A percentile compares a stretch with the other conserved stretches of the same genome.
Evolutionary conservation across 2,888 invertebrate genomes (phyloP).

Genomic region (Polydrusus pterygomalis): DNA sequence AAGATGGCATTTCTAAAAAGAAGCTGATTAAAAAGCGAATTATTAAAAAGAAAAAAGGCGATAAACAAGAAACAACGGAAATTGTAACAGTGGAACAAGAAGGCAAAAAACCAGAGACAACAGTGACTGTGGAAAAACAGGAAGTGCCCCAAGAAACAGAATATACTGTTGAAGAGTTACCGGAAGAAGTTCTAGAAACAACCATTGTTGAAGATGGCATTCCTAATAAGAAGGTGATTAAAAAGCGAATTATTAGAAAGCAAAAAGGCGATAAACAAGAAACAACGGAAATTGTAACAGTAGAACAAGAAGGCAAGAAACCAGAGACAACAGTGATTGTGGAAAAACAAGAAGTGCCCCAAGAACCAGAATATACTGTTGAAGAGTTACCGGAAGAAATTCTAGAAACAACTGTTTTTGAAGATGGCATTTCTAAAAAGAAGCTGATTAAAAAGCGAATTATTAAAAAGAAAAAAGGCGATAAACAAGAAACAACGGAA

Average conservation of each 20-base stretch:
- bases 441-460: constrained; percentile 68
- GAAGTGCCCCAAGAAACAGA: constrained; percentile 58
- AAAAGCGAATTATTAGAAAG: constrained; percentile 40
- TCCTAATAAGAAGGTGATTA: constrained; percentile 52
- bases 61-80: constrained; percentile 69
- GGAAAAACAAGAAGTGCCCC: constrained; percentile 47
- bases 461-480: constrained; percentile 69
- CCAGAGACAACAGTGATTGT: constrained; percentile 62
- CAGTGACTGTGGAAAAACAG: constrained; percentile 61
- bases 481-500: constrained; percentile 67
- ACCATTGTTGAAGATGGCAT: constrained; percentile 67
- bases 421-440: constrained; percentile 55
- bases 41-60: constrained; percentile 69
- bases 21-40: constrained; percentile 68
- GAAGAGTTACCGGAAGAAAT: constrained; percentile 64
- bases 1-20: constrained; percentile 47
- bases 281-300: constrained; percentile 62
- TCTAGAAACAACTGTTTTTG: constrained; percentile 56
- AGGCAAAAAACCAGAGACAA: constrained; percentile 52
- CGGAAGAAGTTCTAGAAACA: constrained; percentile 59
- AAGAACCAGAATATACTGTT: constrained; percentile 64
- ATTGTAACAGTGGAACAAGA: constrained; percentile 64
- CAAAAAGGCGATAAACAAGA: constrained; percentile 59
- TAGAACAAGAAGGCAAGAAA: constrained; percentile 45
- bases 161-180: constrained; percentile 61